These are phyloP conservation scores for Zelostemma sp. DNA, from an alignment of 1,140 invertebrate genomes.

Conservation along the genomic window DNA sequence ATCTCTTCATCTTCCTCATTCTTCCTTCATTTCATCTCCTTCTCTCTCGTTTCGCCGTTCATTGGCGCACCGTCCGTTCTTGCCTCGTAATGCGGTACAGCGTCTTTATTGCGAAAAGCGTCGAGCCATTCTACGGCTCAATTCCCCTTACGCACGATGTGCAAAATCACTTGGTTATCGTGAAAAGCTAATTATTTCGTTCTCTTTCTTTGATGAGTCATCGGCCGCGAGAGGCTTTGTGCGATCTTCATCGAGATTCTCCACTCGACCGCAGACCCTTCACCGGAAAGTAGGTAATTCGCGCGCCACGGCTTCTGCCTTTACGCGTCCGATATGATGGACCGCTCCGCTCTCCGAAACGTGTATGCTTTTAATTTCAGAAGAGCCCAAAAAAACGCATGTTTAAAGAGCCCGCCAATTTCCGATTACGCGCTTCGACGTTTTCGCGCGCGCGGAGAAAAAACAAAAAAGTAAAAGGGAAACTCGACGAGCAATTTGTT, in stretches of 20 bases:
- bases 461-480: no score
- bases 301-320: conserved; percentile 31
- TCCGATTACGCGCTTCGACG: no score
- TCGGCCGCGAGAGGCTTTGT: conserved; percentile 8
- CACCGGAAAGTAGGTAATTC: conserved; percentile 45
- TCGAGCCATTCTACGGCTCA: conserved; percentile 53
- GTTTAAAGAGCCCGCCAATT: no score
- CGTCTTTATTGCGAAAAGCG: conserved; percentile 59
- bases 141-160: conserved; percentile 37
- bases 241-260: conserved; percentile 5
- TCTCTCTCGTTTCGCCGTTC: conserved; percentile 22
- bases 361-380: background rate
- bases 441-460: no score
- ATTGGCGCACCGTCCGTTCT: conserved; percentile 50
- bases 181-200: conserved; percentile 30
- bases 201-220: conserved; percentile 22
- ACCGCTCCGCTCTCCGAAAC: background rate
- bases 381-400: no score
- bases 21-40: conserved; percentile 5
- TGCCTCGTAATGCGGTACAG: conserved; percentile 53
- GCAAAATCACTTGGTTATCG: conserved; percentile 35
- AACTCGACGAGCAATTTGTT: no score
- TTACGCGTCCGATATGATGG: conserved; percentile 28
- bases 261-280: conserved; percentile 27
- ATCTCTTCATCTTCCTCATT: conserved; percentile 11